Evolutionary conservation across 2,797 vertebrate genomes (phyloP).

Genomic region (Pseudochaenichthys georgianus): DNA sequence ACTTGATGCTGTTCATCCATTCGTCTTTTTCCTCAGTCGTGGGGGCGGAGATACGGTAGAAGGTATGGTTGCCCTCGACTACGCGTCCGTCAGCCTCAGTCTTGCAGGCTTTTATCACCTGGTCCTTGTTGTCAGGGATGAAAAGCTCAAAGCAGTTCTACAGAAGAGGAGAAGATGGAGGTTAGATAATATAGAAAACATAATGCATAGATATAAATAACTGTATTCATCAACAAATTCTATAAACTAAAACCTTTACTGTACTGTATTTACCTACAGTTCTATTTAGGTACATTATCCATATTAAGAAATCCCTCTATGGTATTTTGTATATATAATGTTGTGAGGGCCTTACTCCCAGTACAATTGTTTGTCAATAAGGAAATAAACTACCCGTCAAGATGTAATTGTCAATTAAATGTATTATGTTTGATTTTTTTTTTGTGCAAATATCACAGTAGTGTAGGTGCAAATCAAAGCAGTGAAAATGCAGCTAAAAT

Average conservation of each 20-base stretch:
- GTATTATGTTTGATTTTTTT: too few relatives aligned
- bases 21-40: conserved; percentile 94
- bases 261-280: neutral
- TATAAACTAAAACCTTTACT: neutral
- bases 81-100: conserved; percentile 96
- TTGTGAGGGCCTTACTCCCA: neutral
- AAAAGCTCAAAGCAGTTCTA: conserved; percentile 99
- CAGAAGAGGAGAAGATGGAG: neutral
- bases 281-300: neutral
- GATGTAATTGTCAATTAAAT: neutral
- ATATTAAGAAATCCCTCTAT: neutral
- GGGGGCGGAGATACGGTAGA: conserved; percentile 96
- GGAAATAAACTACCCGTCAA: neutral
- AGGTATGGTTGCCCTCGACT: conserved; percentile 98
- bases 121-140: conserved; percentile 97
- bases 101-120: conserved; percentile 98
- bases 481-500: neutral
- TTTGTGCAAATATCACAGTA: neutral
- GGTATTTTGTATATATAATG: neutral
- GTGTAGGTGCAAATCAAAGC: neutral
- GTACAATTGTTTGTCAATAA: neutral
- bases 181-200: conserved; percentile 12
- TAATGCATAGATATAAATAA: neutral
- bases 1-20: conserved; percentile 99
- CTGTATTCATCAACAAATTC: neutral